phyloP scores from a whole-genome alignment of 2,113 vertebrate species.

The Perognathus longimembris region DNA sequence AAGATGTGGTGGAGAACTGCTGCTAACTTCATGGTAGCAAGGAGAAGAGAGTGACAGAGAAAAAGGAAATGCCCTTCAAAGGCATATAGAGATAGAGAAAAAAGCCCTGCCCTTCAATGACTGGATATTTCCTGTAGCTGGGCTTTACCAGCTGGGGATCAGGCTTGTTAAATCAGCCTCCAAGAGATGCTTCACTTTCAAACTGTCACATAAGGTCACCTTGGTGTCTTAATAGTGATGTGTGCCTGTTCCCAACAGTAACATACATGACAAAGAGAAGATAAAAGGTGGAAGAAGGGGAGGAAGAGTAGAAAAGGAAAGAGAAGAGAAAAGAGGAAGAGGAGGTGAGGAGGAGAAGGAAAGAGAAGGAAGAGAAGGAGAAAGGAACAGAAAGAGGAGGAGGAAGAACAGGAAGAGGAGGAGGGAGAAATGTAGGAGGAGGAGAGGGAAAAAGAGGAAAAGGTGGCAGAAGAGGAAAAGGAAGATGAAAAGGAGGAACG shows the following conservation, averaged over 20 bases:
- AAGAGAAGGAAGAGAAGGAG: neutral
- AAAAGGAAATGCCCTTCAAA: neutral
- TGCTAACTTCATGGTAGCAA: neutral
- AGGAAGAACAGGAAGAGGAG: neutral
- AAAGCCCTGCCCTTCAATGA: no score
- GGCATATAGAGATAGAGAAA: neutral
- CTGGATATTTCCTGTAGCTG: neutral
- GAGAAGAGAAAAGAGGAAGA: neutral
- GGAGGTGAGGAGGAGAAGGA: neutral
- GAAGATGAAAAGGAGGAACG: neutral
- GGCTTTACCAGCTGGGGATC: neutral
- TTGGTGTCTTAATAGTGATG: neutral
- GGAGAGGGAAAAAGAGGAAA: neutral
- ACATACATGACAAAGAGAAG: neutral
- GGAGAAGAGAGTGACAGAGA: neutral
- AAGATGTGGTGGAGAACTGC: neutral
- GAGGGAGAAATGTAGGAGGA: neutral
- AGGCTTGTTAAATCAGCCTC: no score
- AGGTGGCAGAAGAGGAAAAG: neutral
- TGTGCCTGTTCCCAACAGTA: neutral
- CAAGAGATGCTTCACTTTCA: neutral
- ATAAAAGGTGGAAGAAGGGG: no score
- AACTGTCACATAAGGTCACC: neutral
- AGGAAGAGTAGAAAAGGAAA: neutral
- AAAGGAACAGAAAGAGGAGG: neutral